Conservation (phyloP, 2,113 vertebrate genomes). For the Pseudorectes ferrugineus region DNA sequence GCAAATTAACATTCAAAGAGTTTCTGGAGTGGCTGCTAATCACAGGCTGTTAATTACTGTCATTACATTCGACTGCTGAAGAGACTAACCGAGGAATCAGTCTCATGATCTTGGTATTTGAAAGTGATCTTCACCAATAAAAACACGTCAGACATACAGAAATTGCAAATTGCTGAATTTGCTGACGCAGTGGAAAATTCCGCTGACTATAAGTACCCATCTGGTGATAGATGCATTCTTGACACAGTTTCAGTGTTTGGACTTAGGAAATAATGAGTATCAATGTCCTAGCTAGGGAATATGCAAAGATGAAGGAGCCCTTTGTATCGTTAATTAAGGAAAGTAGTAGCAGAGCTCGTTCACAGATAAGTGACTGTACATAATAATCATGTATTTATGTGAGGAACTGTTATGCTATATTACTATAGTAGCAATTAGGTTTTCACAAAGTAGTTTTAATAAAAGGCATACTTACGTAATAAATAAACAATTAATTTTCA, state of each 20-base stretch:
- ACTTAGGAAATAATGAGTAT: constrained; percentile 99
- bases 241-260: constrained; percentile 99
- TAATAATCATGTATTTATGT: constrained; percentile 96
- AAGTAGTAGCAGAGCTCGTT: constrained; percentile 84
- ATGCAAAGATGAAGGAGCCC: constrained; percentile 94
- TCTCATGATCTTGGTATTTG: constrained; percentile 95
- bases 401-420: constrained; percentile 86
- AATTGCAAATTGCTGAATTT: constrained; percentile 95
- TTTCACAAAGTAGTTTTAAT: constrained; percentile 78
- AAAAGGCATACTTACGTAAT: constrained; percentile 73
- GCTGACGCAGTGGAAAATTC: constrained; percentile 89
- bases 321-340: constrained; percentile 97
- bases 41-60: constrained; percentile 93
- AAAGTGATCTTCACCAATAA: constrained; percentile 92
- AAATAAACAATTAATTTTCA: constrained; percentile 76
- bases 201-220: constrained; percentile 82
- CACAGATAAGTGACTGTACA: constrained; percentile 92
- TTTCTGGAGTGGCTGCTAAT: constrained; percentile 88
- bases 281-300: constrained; percentile 97
- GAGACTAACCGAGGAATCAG: constrained; percentile 84
- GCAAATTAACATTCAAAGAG: constrained; percentile 87
- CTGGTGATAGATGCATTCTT: constrained; percentile 99
- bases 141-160: constrained; percentile 88
- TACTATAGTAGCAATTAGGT: constrained; percentile 81
- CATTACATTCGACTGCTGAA: constrained; percentile 85